These are phyloP conservation scores for Paracentrotus lividus DNA, from an alignment of 53 echinoderm and acorn worm species.

Conservation along the genomic window DNA sequence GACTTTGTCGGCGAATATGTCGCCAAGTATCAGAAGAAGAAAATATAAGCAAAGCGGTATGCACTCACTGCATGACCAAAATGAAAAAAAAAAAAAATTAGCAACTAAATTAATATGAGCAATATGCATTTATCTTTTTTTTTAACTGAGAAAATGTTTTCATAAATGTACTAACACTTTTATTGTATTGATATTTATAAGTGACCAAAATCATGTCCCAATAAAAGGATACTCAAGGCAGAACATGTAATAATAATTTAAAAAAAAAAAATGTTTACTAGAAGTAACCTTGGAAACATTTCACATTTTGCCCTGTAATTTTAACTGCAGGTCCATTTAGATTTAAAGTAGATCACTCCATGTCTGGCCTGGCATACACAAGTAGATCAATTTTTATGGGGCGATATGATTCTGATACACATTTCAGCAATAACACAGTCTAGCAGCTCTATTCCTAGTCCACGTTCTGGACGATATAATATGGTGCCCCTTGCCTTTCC, in stretches of 20 bases:
- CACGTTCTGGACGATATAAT: too few relatives aligned
- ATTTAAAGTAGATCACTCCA: conserved; percentile 36
- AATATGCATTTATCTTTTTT: too few relatives aligned
- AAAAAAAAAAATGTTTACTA: neutral
- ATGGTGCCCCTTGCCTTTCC: too few relatives aligned
- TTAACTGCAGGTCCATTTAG: neutral
- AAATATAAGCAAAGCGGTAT: too few relatives aligned
- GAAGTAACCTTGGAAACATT: neutral
- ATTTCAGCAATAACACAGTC: neutral
- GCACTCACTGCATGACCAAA: too few relatives aligned
- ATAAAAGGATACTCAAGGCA: neutral
- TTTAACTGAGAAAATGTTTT: too few relatives aligned
- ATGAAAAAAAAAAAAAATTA: too few relatives aligned
- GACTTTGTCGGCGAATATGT: too few relatives aligned
- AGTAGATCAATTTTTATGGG: conserved; percentile 9
- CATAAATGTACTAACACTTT: too few relatives aligned
- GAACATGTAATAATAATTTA: neutral
- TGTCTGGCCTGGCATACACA: neutral
- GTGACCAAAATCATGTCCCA: neutral
- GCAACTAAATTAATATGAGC: too few relatives aligned
- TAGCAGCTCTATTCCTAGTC: neutral
- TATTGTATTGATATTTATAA: too few relatives aligned
- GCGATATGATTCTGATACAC: conserved; percentile 33
- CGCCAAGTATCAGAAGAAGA: too few relatives aligned
- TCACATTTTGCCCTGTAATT: neutral